Base-by-base conservation (phyloP, 2,113 vertebrate species). In the Butorides virescens region DNA sequence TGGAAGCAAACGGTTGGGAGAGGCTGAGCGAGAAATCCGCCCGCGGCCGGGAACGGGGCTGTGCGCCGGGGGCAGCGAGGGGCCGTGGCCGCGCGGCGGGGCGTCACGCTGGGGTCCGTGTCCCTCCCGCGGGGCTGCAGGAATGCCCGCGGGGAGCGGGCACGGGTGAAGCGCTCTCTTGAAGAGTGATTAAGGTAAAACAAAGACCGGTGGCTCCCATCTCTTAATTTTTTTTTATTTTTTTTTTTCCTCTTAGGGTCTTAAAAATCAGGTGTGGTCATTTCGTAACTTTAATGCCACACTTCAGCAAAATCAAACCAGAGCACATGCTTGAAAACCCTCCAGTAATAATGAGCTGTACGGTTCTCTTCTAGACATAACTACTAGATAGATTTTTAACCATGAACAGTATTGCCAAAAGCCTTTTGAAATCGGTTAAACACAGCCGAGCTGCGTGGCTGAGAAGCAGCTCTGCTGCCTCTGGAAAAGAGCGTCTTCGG, bases 111-210 rank as follows among this genome's bases (percentile, higher is more conserved):
- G 19, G 4, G 56, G 26, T 8, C n/a, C 10, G 65, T 12, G 52
- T 9, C 34, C 7, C 19, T 39, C 21, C 47, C 23, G 0, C 0
- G 5, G 44, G n/a, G 32, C 74, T 22, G 27, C 56, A 0, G 6
- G 36, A 2, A 29, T 27, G 11, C 3, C 52, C 9, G 0, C 3
- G 4, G 11, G 3, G 66, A 2, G 47, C 73, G 0, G 15, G 37
- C 30, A 0, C 2, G 29, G 30, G 49, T 1, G 49, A 36, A 22
- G 71, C 47, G 0, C 22, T 14, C 11, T 34, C 66, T 1, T 7
- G 47, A 15, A 36, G 15, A 36, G 0, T 4, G 23, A 5, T 22
- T n/a, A 39, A 76, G 89, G 71, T 71, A 61, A 81, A 73, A 34
- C 9, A 10, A 5, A 32, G 21, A 3, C 10, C 9, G 0, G 10